Conservation (phyloP, 2,888 invertebrate species). For the Cosmia pyralina region DNA sequence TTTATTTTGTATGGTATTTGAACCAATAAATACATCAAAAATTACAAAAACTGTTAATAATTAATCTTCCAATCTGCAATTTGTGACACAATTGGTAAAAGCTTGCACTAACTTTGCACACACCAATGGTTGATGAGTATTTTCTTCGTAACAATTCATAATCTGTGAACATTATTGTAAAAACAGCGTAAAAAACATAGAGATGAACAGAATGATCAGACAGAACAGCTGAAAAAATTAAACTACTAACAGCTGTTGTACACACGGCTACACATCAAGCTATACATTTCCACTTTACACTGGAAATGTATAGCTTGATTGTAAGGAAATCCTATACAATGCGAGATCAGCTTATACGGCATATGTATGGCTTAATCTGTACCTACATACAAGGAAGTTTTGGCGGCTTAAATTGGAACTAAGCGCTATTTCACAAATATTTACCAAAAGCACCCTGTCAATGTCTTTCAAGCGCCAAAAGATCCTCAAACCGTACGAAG, state of each 20-base stretch:
- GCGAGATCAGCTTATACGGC: too few relatives aligned
- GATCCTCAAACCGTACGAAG: too few relatives aligned
- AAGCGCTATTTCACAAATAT: background rate
- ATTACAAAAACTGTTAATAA: conserved; percentile 1
- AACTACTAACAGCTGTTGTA: background rate
- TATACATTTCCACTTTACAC: too few relatives aligned
- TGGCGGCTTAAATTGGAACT: background rate
- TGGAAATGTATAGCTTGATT: too few relatives aligned
- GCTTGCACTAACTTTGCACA: conserved; percentile 84
- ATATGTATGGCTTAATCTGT: too few relatives aligned
- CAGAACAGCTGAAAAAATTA: background rate
- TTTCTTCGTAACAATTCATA: conserved; percentile 85
- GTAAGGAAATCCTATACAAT: too few relatives aligned
- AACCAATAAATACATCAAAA: background rate
- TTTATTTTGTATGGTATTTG: background rate
- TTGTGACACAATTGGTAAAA: conserved; percentile 81
- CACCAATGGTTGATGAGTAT: conserved; percentile 81
- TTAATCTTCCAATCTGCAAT: conserved; percentile 78
- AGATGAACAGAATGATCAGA: background rate
- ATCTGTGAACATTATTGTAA: conserved; percentile 73
- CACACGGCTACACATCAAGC: too few relatives aligned
- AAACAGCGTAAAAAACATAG: background rate
- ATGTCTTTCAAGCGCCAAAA: background rate
- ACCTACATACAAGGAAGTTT: background rate
- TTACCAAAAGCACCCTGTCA: background rate